A percentile compares a stretch with the other conserved stretches of the same genome.
These are phyloP conservation scores for Syncerus caffer DNA, from an alignment of 2,797 vertebrate genomes.

Conservation along the genomic window DNA sequence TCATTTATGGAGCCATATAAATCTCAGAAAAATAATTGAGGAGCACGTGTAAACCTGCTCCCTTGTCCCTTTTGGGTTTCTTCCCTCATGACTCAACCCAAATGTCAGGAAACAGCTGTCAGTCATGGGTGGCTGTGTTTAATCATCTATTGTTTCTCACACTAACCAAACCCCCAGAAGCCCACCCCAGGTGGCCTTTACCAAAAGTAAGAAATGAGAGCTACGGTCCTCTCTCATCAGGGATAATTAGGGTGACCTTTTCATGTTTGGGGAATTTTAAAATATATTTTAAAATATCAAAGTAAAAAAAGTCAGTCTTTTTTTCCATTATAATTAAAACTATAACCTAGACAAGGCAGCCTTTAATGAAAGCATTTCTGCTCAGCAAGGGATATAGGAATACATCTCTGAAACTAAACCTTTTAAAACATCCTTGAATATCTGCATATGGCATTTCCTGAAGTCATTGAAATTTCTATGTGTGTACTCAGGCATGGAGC, in stretches of 20 bases:
- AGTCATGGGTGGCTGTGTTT: conserved; percentile 57
- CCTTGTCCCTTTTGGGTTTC: conserved; percentile 16
- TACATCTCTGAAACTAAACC: background rate
- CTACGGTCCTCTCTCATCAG: background rate
- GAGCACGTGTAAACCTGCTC: conserved; percentile 46
- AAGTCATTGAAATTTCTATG: conserved; percentile 52
- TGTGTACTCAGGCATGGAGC: conserved; percentile 34
- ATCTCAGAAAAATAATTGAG: conserved; percentile 67
- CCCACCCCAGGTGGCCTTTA: background rate
- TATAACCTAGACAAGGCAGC: background rate
- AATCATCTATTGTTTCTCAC: conserved; percentile 55
- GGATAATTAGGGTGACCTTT: conserved; percentile 50
- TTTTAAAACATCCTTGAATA: conserved; percentile 28
- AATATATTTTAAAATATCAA: conserved; percentile 37
- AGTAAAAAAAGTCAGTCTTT: background rate
- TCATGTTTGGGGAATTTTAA: conserved; percentile 36
- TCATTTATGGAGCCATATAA: conserved; percentile 68
- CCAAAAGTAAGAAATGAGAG: conserved; percentile 29
- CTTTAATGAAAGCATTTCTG: conserved; percentile 26
- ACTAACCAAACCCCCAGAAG: background rate
- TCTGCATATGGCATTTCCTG: conserved; percentile 43
- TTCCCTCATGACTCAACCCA: conserved; percentile 22
- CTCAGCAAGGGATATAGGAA: background rate
- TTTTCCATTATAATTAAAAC: conserved; percentile 28
- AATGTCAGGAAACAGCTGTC: conserved; percentile 57